Evolutionary conservation across 2,797 vertebrate genomes (phyloP).

Genomic region (Pangasius mekongensis): DNA sequence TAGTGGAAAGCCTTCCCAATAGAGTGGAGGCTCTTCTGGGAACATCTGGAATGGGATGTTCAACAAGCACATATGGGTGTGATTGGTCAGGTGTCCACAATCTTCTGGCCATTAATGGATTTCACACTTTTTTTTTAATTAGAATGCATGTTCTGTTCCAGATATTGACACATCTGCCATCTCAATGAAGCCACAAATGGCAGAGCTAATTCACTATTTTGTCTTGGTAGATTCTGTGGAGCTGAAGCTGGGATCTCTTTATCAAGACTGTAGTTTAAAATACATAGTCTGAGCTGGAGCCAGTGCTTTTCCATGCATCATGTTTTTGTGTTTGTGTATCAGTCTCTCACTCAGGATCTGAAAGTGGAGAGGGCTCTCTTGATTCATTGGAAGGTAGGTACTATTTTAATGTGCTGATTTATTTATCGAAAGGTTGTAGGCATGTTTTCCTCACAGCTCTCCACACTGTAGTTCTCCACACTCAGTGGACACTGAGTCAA

Average conservation of each 20-base stretch:
- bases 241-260: neutral
- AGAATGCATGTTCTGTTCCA: neutral
- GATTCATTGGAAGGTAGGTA: conserved; percentile 15
- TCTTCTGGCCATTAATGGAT: neutral
- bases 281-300: too few species aligned
- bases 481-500: neutral
- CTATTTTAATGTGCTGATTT: neutral
- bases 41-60: neutral
- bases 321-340: neutral
- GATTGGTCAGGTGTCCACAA: neutral
- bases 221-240: neutral
- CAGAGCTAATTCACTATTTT: neutral
- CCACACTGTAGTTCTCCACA: neutral
- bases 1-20: neutral
- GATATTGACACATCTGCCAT: conserved; percentile 16
- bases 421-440: neutral
- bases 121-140: neutral
- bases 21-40: too few species aligned
- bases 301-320: neutral
- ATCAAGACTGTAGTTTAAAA: neutral
- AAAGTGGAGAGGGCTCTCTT: conserved; percentile 20
- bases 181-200: neutral
- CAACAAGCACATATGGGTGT: neutral
- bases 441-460: neutral
- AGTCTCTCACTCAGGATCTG: conserved; percentile 32